Base-by-base conservation (phyloP, 2,113 vertebrate genomes). In the Chascanopsetta lugubris region DNA sequence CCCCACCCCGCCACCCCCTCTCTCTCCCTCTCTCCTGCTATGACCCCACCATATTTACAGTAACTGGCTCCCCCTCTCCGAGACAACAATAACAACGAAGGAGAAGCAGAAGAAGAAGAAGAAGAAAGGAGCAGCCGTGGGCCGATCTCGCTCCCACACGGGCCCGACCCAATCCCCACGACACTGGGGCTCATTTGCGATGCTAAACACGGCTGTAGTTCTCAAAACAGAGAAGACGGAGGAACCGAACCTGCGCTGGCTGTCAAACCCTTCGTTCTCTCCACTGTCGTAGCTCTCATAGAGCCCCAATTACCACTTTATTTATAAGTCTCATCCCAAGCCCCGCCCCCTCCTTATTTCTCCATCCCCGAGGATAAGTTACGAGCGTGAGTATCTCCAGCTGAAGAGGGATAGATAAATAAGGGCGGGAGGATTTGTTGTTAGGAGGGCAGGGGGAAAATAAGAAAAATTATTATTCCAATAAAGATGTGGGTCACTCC, bases 291-390 rank as follows among this genome's bases (percentile, higher is more conserved):
- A 34, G 77, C 56, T 65, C 58, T 80, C 84, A 84, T 86, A 59
- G n/a, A n/a, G 57, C 57, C 26, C 57, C 70, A 82, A 87, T 89
- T 84, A 82, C 46, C 24, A 47, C 74, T 77, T 78, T 80, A 82
- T 85, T 82, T 85, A 72, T 40, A 15, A 61, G 63, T 64, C 72
- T 73, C 79, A 64, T 29, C 51, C 64, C 56, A 38, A 82, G 62
- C 65, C 63, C 58, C 73, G 6, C 47, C 49, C 26, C 64, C 60
- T 38, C 73, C 83, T 69, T 69, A 74, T 71, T 61, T 68, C 61
- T 73, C 53, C 38, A 60, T 61, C 72, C 72, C 71, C 34, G 11
- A 21, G 61, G 67, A 49, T 17, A 72, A 79, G 77, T 38, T 4
- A 55, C 21, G 20, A 61, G 40, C 38, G 53, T 54, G 46, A 71